Base-by-base conservation (phyloP, 2,888 invertebrate species). In the Dynastes maya region DNA sequence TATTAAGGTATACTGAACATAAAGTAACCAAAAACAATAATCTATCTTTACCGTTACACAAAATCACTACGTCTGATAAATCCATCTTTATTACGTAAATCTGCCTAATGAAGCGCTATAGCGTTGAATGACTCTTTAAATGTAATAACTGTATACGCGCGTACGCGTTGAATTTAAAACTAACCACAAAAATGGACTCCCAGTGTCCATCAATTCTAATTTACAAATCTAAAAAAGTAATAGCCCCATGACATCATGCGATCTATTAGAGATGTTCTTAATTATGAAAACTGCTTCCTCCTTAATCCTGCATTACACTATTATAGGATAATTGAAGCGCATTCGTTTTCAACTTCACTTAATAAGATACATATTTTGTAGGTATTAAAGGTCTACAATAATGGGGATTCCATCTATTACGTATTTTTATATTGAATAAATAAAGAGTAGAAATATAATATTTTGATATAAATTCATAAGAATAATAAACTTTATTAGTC, bases 251-350 rank as follows among this genome's bases (percentile, higher is more conserved):
- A 68, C 68, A 45, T 67, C 45, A 67, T 68, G 22, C 49, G 63
- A 32, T 32, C 63, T 32, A 63, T n/a, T 63, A 27, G 9, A 63
- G 29, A 63, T 32, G n/a, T 51, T 51, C 51, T 51, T 68, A 68
- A 68, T 51, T 51, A 68, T 27, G 49, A 49, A 29, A 68, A 68
- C 51, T 53, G 51, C 22, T 68, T 68, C 68, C 68, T 68, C 13
- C 29, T 68, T 68, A 68, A 13, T 40, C 16, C 45, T 22, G 22
- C 22, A 49, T 40, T 40, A 16, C 16, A 67, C n/a, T 27, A 51
- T 40, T 51, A 51, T 68, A 68, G 68, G 68, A 51, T 68, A 45
- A 49, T 51, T 68, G 29, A 29, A 63, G 32, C 29, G 9, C 61
- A 29, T 11, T 27, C 6, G 6, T 5, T 3, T 2, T 9, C 11